Base-by-base conservation (phyloP, 2,797 vertebrate species). In the Lophius americanus region DNA sequence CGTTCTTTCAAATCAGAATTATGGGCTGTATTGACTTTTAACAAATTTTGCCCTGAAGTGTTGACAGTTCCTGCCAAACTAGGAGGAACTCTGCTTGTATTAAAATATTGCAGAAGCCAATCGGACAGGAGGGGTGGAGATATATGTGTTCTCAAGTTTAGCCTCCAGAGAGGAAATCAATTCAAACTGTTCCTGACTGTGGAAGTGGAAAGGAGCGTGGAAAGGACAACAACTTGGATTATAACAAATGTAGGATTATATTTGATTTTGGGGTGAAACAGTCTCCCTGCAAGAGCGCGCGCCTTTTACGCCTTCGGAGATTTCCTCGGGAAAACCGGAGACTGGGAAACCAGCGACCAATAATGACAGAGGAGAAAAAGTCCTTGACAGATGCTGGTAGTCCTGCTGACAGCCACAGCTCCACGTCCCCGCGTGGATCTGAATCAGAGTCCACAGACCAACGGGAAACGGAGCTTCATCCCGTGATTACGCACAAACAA, bases 301-400 rank as follows among this genome's bases (percentile, higher is more conserved):
- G 68, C 51, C 38, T 23, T 80, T 84, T 83, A 76, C 78, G 84
- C 83, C 66, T 42, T 54, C 60, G 65, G 63, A 61, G 44, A 63
- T 39, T 35, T 50, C 12, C 10, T 4, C 5, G 0, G 58, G 42
- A 58, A 35, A 62, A 58, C n/a, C 9, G 51, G n/a, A 23, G 3
- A 13, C 52, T 36, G 11, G 4, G 42, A 56, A 9, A 73, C 32
- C n/a, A 11, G 50, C 2, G 0, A 87, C 85, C 92, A 79, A 93
- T 89, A 88, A 96, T 96, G 95, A 93, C 93, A 39, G 95, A 95
- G 7, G 92, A 93, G 66, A 93, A 83, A 68, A 90, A 89, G 77
- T 79, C 75, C 12, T 8, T 87, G 60, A 61, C 83, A 64, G 90
- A 91, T 23, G 92, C 93, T 5, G 93, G 92, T 89, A 96, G 96